Evolutionary conservation across 92 coral and sea anemone species (phyloP).

Genomic region (Zoanthus solanderi): DNA sequence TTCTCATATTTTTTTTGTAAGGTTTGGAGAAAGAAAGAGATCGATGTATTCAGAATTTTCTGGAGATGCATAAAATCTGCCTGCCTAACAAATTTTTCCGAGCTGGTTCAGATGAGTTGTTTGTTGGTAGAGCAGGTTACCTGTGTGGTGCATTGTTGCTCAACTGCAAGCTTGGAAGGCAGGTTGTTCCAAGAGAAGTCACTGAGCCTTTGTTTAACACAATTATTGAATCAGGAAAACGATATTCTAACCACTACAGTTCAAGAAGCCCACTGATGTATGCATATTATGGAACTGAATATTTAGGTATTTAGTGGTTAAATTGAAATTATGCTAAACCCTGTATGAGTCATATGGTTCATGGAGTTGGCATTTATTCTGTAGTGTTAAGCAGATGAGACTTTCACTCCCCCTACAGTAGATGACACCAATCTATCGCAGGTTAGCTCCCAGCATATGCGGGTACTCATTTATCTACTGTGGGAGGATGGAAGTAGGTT

Average conservation of each 20-base stretch:
- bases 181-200: conserved; percentile 75
- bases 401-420: too few species aligned
- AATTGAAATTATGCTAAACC: too few species aligned
- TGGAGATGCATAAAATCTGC: conserved; percentile 84
- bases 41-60: conserved; percentile 67
- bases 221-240: conserved; percentile 76
- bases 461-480: too few species aligned
- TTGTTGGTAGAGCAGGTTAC: conserved; percentile 96
- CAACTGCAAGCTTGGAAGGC: conserved; percentile 73
- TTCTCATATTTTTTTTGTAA: conserved; percentile 8
- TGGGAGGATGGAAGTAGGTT: too few species aligned
- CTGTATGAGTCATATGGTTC: not conserved
- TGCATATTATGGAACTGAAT: conserved; percentile 88
- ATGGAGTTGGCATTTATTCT: too few species aligned
- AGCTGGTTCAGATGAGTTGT: conserved; percentile 87
- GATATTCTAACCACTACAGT: conserved; percentile 68
- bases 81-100: conserved; percentile 73
- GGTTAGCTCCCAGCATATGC: too few species aligned
- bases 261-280: conserved; percentile 89
- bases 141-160: conserved; percentile 82
- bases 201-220: conserved; percentile 79
- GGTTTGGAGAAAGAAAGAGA: conserved; percentile 74
- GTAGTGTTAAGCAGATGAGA: too few species aligned
- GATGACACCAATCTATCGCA: too few species aligned
- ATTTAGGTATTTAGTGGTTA: conserved; percentile 63